Percentiles rank a stretch among this genome's conserved stretches.
Evolutionary conservation across 1,140 invertebrate genomes (phyloP).

Genomic region (Drosophila ananassae): DNA sequence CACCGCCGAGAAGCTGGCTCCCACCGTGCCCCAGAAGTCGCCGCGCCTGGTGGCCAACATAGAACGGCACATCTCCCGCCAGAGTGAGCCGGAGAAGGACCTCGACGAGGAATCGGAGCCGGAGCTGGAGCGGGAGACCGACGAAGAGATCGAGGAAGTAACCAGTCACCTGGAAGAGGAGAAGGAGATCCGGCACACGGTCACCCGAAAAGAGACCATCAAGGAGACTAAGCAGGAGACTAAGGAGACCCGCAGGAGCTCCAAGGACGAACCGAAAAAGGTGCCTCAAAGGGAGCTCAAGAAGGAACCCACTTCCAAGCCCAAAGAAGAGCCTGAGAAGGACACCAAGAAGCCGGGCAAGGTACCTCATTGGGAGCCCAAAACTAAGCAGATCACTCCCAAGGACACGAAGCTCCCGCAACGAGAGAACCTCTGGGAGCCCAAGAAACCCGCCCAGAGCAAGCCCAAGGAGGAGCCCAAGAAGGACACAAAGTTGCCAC

Average conservation of each 20-base stretch:
- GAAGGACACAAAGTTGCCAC: neutral
- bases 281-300: neutral
- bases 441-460: neutral
- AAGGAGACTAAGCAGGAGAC: conserved; percentile 10
- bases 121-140: conserved; percentile 49
- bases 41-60: conserved; percentile 83
- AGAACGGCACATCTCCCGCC: conserved; percentile 84
- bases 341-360: conserved; percentile 15
- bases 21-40: conserved; percentile 74
- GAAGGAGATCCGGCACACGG: conserved; percentile 5
- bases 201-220: conserved; percentile 10
- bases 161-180: conserved; percentile 13
- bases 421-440: neutral
- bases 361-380: conserved; percentile 16
- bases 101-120: conserved; percentile 48
- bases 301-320: neutral
- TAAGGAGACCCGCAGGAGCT: conserved; percentile 8
- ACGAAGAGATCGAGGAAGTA: conserved; percentile 13
- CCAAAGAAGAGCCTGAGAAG: conserved; percentile 9
- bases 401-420: neutral
- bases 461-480: conserved; percentile 17
- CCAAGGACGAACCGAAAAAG: conserved; percentile 16
- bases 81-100: conserved; percentile 46
- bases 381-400: neutral
- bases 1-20: conserved; percentile 85